Percentiles rank a stretch among this genome's conserved stretches.
Evolutionary conservation across 2,113 vertebrate genomes (phyloP).

Genomic region (Paramormyrops kingsleyae): DNA sequence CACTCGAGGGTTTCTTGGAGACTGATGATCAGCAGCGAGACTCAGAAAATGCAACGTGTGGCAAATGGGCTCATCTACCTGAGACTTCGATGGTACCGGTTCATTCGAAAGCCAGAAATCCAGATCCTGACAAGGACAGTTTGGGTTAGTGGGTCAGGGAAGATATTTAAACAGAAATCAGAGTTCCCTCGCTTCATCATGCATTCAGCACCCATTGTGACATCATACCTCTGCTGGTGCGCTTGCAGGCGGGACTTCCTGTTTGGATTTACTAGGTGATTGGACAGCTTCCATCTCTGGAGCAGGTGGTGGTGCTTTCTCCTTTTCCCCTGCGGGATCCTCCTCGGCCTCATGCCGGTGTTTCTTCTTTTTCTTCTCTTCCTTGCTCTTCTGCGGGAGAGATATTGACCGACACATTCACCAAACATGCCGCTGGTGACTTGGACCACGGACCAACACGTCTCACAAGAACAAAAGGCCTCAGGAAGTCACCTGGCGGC

Average conservation of each 20-base stretch:
- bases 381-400: constrained; percentile 64
- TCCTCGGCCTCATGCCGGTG: constrained; percentile 53
- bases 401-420: not conserved
- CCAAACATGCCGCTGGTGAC: not conserved
- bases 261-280: constrained; percentile 48
- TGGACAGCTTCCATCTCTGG: constrained; percentile 43
- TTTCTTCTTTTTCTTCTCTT: constrained; percentile 60
- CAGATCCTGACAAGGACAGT: constrained; percentile 77
- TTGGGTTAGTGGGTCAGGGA: constrained; percentile 31
- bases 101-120: constrained; percentile 94
- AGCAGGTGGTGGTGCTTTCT: not conserved
- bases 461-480: not conserved
- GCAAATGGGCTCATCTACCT: constrained; percentile 58
- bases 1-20: not conserved
- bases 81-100: constrained; percentile 60
- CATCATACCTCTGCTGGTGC: constrained; percentile 54
- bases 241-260: constrained; percentile 43
- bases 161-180: constrained; percentile 1
- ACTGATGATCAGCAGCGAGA: not conserved
- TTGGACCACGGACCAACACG: not conserved
- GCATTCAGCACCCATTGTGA: not conserved
- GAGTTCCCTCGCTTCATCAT: not conserved
- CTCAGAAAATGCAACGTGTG: not conserved
- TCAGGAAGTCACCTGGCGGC: not conserved
- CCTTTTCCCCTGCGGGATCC: constrained; percentile 40